These are phyloP conservation scores for Ectemnius cavifrons DNA, from an alignment of 2,888 invertebrate species.

Conservation along the genomic window DNA sequence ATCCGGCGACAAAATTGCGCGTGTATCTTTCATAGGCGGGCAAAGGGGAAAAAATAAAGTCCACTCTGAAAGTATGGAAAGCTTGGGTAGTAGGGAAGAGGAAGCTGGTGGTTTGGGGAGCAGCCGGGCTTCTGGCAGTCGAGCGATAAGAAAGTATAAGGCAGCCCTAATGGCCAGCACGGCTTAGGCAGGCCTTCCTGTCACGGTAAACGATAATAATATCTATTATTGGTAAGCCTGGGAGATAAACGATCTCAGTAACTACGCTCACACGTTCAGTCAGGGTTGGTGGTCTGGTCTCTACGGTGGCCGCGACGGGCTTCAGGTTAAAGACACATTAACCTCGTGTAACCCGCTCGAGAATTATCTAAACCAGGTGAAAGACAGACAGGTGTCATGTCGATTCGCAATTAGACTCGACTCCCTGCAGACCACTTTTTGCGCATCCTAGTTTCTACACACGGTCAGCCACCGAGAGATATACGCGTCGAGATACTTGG, in stretches of 20 bases:
- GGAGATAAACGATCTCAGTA: conserved; percentile 61
- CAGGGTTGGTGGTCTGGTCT: conserved; percentile 15
- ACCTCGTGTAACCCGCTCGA: conserved; percentile 11
- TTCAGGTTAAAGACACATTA: conserved; percentile 26
- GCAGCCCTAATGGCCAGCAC: conserved; percentile 56
- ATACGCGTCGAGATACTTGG: conserved; percentile 21
- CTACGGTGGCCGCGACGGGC: not conserved
- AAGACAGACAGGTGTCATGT: conserved; percentile 20
- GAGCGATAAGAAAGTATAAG: conserved; percentile 63
- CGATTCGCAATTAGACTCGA: conserved; percentile 34
- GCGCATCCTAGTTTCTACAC: conserved; percentile 16
- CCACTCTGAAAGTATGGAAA: not conserved
- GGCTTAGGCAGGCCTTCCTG: conserved; percentile 55
- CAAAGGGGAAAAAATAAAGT: not conserved
- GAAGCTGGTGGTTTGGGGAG: conserved; percentile 15
- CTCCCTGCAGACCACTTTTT: conserved; percentile 31
- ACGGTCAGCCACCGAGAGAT: not conserved
- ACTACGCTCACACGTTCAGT: conserved; percentile 14
- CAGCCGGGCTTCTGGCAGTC: conserved; percentile 42
- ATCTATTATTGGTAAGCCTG: conserved; percentile 68
- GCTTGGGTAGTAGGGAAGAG: not conserved
- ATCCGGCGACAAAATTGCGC: no score
- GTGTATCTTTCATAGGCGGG: no score
- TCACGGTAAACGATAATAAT: conserved; percentile 69
- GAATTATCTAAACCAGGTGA: conserved; percentile 30